A percentile compares a stretch with the other conserved stretches of the same genome.
These are phyloP conservation scores for Pseudochromis fuscus DNA, from an alignment of 2,797 vertebrate species.

Conservation along the genomic window DNA sequence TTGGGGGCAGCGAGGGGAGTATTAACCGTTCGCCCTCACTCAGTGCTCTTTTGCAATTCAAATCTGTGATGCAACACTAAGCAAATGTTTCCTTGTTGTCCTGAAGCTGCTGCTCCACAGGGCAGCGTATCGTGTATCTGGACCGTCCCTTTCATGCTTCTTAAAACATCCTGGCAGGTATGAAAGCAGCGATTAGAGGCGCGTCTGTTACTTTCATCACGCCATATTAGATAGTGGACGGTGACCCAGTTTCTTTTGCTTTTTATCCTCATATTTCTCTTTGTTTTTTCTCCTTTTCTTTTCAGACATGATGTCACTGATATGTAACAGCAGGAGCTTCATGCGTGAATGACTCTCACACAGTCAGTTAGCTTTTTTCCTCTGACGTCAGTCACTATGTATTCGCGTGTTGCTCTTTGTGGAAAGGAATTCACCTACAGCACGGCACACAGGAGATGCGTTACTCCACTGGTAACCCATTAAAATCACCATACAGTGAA, in stretches of 20 bases:
- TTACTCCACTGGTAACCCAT: neutral
- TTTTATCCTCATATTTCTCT: slow-evolving; percentile 35
- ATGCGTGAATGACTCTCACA: slow-evolving; percentile 22
- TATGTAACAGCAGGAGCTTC: slow-evolving; percentile 29
- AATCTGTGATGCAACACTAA: slow-evolving; percentile 68
- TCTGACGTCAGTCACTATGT: slow-evolving; percentile 24
- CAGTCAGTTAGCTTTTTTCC: slow-evolving; percentile 31
- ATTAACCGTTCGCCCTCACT: slow-evolving; percentile 48
- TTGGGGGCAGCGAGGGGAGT: slow-evolving; percentile 41
- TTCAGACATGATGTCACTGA: slow-evolving; percentile 65
- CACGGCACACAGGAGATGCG: neutral
- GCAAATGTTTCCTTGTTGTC: slow-evolving; percentile 73
- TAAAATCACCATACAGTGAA: slow-evolving; percentile 6
- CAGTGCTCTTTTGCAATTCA: slow-evolving; percentile 78
- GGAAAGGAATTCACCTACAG: slow-evolving; percentile 4
- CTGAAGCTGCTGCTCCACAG: slow-evolving; percentile 41
- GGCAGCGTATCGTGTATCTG: slow-evolving; percentile 58
- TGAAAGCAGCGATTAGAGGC: slow-evolving; percentile 55
- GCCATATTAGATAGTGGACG: slow-evolving; percentile 27
- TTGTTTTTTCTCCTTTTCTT: slow-evolving; percentile 45
- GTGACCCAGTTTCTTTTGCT: slow-evolving; percentile 44
- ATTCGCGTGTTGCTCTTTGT: slow-evolving; percentile 7
- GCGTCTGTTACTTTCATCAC: slow-evolving; percentile 50
- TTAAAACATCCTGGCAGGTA: slow-evolving; percentile 51
- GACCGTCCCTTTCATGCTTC: slow-evolving; percentile 54